Evolutionary conservation across 2,888 invertebrate genomes (phyloP), one percentile per base, ranked within the genome.

Genomic region (Oligia fasciuncula): DNA sequence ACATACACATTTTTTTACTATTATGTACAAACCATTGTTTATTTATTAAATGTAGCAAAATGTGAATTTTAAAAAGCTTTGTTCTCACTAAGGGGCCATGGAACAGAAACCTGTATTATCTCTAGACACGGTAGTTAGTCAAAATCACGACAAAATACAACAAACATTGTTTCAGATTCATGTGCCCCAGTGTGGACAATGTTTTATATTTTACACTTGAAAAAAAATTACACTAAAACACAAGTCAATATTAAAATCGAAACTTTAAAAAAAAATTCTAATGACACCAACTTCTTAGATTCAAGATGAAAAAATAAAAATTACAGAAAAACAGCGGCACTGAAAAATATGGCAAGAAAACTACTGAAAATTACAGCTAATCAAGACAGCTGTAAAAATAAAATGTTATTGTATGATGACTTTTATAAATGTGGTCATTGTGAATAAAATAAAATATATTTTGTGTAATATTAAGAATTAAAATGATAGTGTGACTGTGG

Each of bases 391-490:
- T 79, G 79, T 17, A 8, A 14, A 54, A 70, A 63, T 46, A 14
- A 40, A 77, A 60, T 67, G 5, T 4, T 14, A 5, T 35, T 49
- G n/a, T 54, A 46, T 62, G 51, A 51, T 51, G 69, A 69, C 46
- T 46, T 46, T 4, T 35, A 6, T 40, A 35, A 68, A 51, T 35
- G 11, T 29, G 35, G 17, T 35, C n/a, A 49, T 29, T 35, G n/a
- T 29, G 46, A 66, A 66, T 40, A 60, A 57, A 40, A 4, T 40
- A 43, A 46, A 60, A 51, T 46, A 40, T 17, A 3, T 17, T 68
- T 77, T 62, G 17, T 29, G 8, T 17, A 29, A 51, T 40, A 49
- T 17, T 51, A 51, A 43, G 60, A 78, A 77, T 77, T 40, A 77
- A 77, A 60, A 49, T 11, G 11, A 17, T 29, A 11, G 14, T n/a